A percentile compares a stretch with the other conserved stretches of the same genome.
phyloP scores from a whole-genome alignment of 2,797 vertebrate genomes.

The Macrochelys suwanniensis region DNA sequence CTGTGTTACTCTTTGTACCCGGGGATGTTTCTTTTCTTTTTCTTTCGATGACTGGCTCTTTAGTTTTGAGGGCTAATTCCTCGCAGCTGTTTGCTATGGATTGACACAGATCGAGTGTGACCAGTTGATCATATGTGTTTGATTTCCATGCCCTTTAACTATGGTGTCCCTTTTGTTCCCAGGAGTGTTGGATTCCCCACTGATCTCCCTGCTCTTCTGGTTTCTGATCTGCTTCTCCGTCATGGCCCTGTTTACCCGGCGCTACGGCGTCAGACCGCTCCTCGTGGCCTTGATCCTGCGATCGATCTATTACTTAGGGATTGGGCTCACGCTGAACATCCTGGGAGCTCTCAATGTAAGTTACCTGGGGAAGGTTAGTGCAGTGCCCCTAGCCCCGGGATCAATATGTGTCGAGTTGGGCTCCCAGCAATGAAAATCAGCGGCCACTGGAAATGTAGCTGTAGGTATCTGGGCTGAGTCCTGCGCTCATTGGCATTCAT shows the following conservation, averaged over 20 bases:
- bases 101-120: not conserved
- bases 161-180: not conserved
- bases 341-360: constrained; percentile 95
- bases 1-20: not conserved
- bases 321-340: constrained; percentile 93
- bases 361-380: accelerated
- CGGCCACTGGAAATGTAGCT: not conserved
- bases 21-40: not conserved
- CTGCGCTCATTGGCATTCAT: not conserved
- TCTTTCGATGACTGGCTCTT: not conserved
- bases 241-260: constrained; percentile 90
- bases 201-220: constrained; percentile 94
- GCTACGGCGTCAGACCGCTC: constrained; percentile 91
- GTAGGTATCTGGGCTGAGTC: not conserved
- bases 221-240: constrained; percentile 91
- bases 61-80: not conserved
- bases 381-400: not conserved
- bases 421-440: not conserved
- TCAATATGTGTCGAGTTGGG: not conserved
- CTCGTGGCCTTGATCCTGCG: constrained; percentile 92
- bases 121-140: accelerated
- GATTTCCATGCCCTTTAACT: not conserved
- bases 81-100: not conserved
- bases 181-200: constrained; percentile 91
- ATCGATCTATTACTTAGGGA: constrained; percentile 95